Evolutionary conservation across 2,797 vertebrate species (phyloP).

Genomic region (Cuculus canorus): DNA sequence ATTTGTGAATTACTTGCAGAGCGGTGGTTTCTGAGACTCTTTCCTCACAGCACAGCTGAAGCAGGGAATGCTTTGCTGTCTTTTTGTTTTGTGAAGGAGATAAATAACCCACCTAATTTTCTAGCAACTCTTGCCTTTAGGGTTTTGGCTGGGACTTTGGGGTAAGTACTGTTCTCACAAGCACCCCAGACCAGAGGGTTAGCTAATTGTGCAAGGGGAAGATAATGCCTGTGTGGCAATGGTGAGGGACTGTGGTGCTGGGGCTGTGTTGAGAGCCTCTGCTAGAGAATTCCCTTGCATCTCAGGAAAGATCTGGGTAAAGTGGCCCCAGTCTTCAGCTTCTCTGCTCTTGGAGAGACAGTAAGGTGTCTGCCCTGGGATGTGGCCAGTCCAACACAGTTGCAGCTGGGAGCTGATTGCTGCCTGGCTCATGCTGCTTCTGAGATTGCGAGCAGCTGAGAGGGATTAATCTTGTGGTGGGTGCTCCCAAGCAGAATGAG

Average conservation of each 20-base stretch:
- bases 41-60: not conserved
- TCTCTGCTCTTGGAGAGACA: not conserved
- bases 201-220: not conserved
- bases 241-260: not conserved
- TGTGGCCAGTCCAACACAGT: not conserved
- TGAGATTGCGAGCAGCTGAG: fast-evolving
- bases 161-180: not conserved
- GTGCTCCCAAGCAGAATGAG: not conserved
- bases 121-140: not conserved
- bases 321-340: not conserved
- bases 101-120: not conserved
- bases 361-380: not conserved
- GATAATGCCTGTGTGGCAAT: not conserved
- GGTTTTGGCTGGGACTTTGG: not conserved
- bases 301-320: not conserved
- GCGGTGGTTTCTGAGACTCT: not conserved
- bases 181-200: not conserved
- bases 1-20: not conserved
- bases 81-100: not conserved
- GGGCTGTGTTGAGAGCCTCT: not conserved
- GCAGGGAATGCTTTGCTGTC: not conserved
- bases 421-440: fast-evolving
- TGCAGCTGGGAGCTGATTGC: fast-evolving
- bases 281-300: not conserved
- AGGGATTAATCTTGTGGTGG: not conserved